Base-by-base conservation (phyloP, 1,140 invertebrate genomes). In the Eulimnadia texana region DNA sequence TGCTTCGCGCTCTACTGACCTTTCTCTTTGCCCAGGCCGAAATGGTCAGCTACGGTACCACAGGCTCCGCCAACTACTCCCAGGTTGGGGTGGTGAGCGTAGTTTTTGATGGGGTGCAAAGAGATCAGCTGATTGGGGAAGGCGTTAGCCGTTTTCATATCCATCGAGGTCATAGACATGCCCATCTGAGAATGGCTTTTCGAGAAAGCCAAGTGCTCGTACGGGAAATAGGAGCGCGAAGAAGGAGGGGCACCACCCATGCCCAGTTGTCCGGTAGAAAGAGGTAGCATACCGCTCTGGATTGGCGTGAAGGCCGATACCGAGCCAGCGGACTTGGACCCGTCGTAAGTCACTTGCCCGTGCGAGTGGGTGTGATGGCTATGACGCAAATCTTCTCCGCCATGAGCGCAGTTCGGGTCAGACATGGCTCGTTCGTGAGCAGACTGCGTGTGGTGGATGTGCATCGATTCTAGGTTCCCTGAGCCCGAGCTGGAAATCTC, bases 91-190 rank as follows among this genome's bases (percentile, higher is more conserved):
- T 93, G 90, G 72, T 93, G 90, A 63, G 92, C 90, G 76, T 95
- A 96, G 73, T 95, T 98, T 69, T 93, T 82, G 68, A 97, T 96
- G 75, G 96, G 92, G 75, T 96, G 91, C 58, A 98, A 78, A 64
- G 91, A 94, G 69, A 97, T 93, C 67, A 96, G 79, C 72, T 95
- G 92, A 72, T 94, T 95, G 54, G 92, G 91, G 62, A 72, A 69
- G 82, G 79, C 71, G 50, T 73, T 73, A 63, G 74, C 72, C 19
- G 71, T 71, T 68, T 76, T 77, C 66, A 74, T 71, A 16, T 42
- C 33, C 33, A 42, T 42, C 33, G 33, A 42, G 25, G 74, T 73
- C 73, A 76, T 75, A 13, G 63, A 61, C 64, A 51, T 52, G n/a
- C 62, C 63, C 58, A 68, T 61, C 9, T 68, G 71, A 58, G 67